Percentiles rank a stretch among this genome's conserved stretches.
Conservation (phyloP, 2,113 vertebrate genomes). For the Cyprinodon variegatus region DNA sequence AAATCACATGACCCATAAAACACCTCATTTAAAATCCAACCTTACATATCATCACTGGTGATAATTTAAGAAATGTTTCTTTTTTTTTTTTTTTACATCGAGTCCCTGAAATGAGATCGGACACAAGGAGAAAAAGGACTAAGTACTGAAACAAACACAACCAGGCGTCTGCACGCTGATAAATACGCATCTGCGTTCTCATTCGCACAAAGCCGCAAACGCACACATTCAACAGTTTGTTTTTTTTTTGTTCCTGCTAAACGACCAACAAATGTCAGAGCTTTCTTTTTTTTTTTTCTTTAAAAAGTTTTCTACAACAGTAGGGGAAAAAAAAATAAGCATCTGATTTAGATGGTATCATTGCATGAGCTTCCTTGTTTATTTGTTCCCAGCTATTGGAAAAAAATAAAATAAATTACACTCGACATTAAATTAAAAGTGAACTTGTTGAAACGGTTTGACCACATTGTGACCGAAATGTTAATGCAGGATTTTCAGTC, state of each 20-base stretch:
- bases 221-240: slow-evolving; percentile 29
- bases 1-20: slow-evolving; percentile 64
- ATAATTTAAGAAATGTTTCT: slow-evolving; percentile 51
- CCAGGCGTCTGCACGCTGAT: slow-evolving; percentile 48
- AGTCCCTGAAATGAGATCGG: slow-evolving; percentile 50
- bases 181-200: slow-evolving; percentile 55
- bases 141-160: slow-evolving; percentile 51
- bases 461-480: slow-evolving; percentile 73
- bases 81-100: slow-evolving; percentile 43
- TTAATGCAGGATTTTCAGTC: slow-evolving; percentile 63
- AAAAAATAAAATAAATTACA: slow-evolving; percentile 79
- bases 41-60: slow-evolving; percentile 59
- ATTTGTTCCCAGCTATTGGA: slow-evolving; percentile 70
- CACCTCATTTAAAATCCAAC: slow-evolving; percentile 64
- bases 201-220: slow-evolving; percentile 24
- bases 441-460: slow-evolving; percentile 67
- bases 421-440: slow-evolving; percentile 79
- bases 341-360: slow-evolving; percentile 74
- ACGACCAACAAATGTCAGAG: slow-evolving; percentile 42
- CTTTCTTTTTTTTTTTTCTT: background rate
- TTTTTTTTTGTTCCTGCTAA: slow-evolving; percentile 11
- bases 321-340: slow-evolving; percentile 38
- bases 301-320: slow-evolving; percentile 45
- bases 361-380: slow-evolving; percentile 66
- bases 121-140: slow-evolving; percentile 39